These are phyloP conservation scores for Toxotes jaculatrix DNA, from an alignment of 2,113 vertebrate genomes.

Conservation along the genomic window DNA sequence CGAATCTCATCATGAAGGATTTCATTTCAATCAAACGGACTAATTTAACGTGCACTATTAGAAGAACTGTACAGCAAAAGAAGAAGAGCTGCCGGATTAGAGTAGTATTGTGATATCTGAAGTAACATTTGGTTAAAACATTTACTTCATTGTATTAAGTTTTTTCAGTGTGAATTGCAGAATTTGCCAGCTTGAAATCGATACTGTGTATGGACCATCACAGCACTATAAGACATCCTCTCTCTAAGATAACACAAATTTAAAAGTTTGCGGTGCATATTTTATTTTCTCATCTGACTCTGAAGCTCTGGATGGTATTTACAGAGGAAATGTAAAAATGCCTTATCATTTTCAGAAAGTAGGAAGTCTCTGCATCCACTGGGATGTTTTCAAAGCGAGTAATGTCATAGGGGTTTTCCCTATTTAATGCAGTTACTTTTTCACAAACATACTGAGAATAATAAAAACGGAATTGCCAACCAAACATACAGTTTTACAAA, in stretches of 20 bases:
- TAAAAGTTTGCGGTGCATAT: background rate
- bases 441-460: background rate
- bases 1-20: background rate
- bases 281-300: conserved; percentile 28
- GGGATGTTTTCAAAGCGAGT: background rate
- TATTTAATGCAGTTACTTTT: background rate
- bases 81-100: background rate
- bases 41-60: background rate
- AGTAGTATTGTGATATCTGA: background rate
- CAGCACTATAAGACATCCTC: background rate
- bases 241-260: background rate
- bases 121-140: background rate
- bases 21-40: background rate
- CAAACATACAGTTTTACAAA: conserved; percentile 21
- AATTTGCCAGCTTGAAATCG: background rate
- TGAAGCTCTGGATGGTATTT: conserved; percentile 19
- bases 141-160: background rate
- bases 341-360: conserved; percentile 7
- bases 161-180: background rate
- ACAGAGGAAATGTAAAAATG: conserved; percentile 33
- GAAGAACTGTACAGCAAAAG: background rate
- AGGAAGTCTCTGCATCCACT: background rate
- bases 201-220: background rate
- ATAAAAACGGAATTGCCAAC: background rate
- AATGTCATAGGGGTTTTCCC: background rate